These are phyloP conservation scores for Pluvialis apricaria DNA, from an alignment of 2,113 vertebrate species.

Conservation along the genomic window DNA sequence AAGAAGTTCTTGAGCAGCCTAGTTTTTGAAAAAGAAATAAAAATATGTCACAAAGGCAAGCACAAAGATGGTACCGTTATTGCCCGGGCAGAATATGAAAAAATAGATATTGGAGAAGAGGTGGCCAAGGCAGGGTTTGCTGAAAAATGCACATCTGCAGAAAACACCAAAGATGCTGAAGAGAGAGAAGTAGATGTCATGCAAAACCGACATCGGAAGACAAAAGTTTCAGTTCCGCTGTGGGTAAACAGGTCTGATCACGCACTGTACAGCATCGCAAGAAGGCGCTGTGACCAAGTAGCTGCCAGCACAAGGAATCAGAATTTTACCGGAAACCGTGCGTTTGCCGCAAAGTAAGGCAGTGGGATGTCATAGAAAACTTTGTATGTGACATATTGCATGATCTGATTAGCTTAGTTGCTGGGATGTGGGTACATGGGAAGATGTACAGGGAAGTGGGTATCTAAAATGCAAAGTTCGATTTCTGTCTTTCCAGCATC, in stretches of 20 bases:
- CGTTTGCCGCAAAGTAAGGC: conserved; percentile 58
- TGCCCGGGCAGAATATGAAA: conserved; percentile 72
- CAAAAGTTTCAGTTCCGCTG: conserved; percentile 17
- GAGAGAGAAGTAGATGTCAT: background rate
- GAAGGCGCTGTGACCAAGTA: conserved; percentile 9
- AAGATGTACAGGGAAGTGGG: background rate
- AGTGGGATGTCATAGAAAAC: background rate
- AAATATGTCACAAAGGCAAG: conserved; percentile 68
- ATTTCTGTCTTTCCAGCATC: background rate
- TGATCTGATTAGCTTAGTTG: background rate
- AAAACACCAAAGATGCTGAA: background rate
- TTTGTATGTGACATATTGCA: background rate
- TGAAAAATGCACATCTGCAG: conserved; percentile 38
- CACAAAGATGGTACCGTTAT: conserved; percentile 73
- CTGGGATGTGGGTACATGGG: background rate
- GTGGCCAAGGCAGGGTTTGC: conserved; percentile 78
- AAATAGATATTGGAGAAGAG: conserved; percentile 77
- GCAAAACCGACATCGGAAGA: background rate
- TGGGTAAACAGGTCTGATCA: conserved; percentile 28
- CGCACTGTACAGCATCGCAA: background rate
- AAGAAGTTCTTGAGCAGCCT: conserved; percentile 77
- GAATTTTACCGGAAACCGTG: background rate
- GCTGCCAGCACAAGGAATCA: conserved; percentile 38
- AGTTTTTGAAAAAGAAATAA: conserved; percentile 78
- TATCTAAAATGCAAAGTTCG: background rate